These are phyloP conservation scores for Pandemis corylana DNA, from an alignment of 2,888 invertebrate genomes.

Conservation along the genomic window DNA sequence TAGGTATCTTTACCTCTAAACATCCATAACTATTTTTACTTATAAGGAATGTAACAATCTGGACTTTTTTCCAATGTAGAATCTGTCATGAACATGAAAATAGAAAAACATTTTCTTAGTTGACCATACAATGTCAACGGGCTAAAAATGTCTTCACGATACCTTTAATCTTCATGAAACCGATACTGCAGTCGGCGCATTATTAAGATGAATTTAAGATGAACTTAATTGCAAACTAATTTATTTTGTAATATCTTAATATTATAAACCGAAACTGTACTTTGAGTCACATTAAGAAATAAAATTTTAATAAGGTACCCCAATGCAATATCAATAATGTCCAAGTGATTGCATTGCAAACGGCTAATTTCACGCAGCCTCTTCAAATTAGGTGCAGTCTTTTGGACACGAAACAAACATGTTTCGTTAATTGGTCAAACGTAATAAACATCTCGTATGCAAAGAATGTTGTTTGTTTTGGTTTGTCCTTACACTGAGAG, in stretches of 20 bases:
- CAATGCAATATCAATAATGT: constrained; percentile 3
- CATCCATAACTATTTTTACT: no score
- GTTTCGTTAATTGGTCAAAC: constrained; percentile 53
- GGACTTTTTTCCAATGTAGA: no score
- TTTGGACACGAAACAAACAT: constrained; percentile 39
- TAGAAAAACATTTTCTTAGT: no score
- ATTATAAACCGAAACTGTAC: neutral
- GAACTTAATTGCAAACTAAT: neutral
- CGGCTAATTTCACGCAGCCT: constrained; percentile 19
- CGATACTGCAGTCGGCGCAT: no score
- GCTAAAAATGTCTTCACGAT: no score
- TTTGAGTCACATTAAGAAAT: neutral
- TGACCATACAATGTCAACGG: no score
- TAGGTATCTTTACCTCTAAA: no score
- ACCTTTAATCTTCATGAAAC: no score
- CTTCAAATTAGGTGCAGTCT: constrained; percentile 27
- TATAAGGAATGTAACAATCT: no score
- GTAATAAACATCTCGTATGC: constrained; percentile 57
- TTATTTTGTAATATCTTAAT: neutral
- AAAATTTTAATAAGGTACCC: neutral
- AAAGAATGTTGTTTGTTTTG: constrained; percentile 50
- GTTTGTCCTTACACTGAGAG: constrained; percentile 38
- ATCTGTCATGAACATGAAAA: no score
- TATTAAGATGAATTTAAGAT: no score
- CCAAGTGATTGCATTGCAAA: constrained; percentile 12